Base-by-base conservation (phyloP, 2,797 vertebrate species). In the Rhinichthys osculus region DNA sequence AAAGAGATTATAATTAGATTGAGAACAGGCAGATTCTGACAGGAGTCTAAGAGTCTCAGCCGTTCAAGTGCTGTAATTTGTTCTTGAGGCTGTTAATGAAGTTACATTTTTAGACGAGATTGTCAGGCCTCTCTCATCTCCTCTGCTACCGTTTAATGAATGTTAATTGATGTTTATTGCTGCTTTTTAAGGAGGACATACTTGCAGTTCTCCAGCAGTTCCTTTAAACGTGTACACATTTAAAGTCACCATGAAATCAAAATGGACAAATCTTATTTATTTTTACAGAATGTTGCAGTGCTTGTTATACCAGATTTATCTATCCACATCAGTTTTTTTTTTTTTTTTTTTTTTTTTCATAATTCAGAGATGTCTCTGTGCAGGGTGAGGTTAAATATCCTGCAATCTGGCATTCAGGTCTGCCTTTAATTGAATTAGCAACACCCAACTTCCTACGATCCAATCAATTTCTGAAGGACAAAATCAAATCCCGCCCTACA, bases 11-110 rank as follows among this genome's bases (percentile, higher is more conserved):
- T 79, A 82, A 79, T 76, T 81, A 69, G 71, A 70, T 79, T 59
- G 78, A 77, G 78, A 81, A 70, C 71, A 84, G 62, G 35, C 83
- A 81, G 70, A 76, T 76, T 50, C 42, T 74, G 86, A 80, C 69
- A 77, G 82, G 78, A 84, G 52, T 73, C 27, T 83, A 44, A 35
- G 57, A 64, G 57, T 52, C 1, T 3, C 38, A 74, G 77, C 44
- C 27, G n/a, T 69, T 67, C 57, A 69, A 64, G 57, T 80, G 57
- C 44, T 74, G 33, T 77, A 33, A 81, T 76, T 33, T 83, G 38
- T 70, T 69, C 54, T 59, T 9, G 11, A 67, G 62, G 62, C 72
- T 59, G 66, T 81, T 87, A 85, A 87, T 87, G 86, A 85, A 59
- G 82, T 76, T 66, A 66, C 73, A 74, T 70, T 81, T 81, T 71